Evolutionary conservation across 2,888 invertebrate species (phyloP), one percentile per base, ranked within the genome.

Genomic region (Melipona beecheii): DNA sequence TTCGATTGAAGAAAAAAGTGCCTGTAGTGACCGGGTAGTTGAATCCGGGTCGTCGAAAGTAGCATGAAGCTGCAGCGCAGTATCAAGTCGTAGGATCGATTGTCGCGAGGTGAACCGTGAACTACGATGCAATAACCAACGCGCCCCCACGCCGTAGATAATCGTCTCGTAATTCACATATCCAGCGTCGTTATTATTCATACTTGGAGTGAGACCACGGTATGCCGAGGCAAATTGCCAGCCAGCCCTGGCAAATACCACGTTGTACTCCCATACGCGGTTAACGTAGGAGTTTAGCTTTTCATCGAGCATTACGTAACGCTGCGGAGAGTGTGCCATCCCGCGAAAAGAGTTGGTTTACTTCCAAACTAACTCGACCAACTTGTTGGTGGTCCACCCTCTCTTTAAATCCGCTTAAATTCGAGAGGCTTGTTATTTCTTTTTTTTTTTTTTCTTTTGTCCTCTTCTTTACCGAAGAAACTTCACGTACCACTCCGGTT

Each of bases 81-180:
- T 83, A 66, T 75, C 80, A 69, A 80, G 78, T 80, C 58, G n/a
- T 56, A 62, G 70, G 73, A 88, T 88, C 88, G 86, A 88, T 88
- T 81, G 74, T 52, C 71, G 72, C 62, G 69, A 68, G 36, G 31
- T 69, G 43, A 43, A 78, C 75, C 60, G 50, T 70, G 74, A 75
- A 81, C 76, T 56, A 36, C 78, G 77, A 76, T 83, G 87, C 84
- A 89, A 89, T 86, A 89, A 86, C 86, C 84, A 80, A 78, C 84
- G 81, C 75, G 64, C 27, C 64, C 43, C 82, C 62, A 72, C 52
- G 77, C 81, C 75, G 78, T 79, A 77, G 89, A 89, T 89, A 89
- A 89, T 89, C 89, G 89, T 87, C 89, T 84, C 89, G 80, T 89
- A 87, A 90, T 90, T 88, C 90, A 90, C 85, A 84, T 90, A 87